These are phyloP conservation scores for Columba guinea DNA, from an alignment of 2,797 vertebrate genomes.

Conservation along the genomic window DNA sequence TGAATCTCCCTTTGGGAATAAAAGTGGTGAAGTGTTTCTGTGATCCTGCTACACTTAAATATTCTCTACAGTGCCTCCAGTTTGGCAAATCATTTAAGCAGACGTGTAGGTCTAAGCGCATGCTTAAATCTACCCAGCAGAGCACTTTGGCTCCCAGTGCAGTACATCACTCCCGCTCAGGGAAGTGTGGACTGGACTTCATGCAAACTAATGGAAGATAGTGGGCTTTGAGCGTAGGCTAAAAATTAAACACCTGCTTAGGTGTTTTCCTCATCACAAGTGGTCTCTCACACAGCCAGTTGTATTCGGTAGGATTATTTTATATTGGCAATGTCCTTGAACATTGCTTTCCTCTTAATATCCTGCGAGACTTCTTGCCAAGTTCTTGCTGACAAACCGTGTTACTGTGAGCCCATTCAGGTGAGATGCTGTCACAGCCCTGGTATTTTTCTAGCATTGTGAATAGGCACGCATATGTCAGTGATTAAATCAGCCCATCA, in stretches of 20 bases:
- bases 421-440: constrained; percentile 51
- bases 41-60: not conserved
- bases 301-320: not conserved
- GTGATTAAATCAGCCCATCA: constrained; percentile 62
- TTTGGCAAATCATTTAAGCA: not conserved
- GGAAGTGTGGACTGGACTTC: not conserved
- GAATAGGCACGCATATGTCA: constrained; percentile 37
- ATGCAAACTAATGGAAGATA: not conserved
- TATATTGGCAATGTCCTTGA: not conserved
- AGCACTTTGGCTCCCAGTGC: not conserved
- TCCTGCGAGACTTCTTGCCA: not conserved
- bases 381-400: not conserved
- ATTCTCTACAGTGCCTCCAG: not conserved
- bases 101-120: rapidly evolving
- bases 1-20: not conserved
- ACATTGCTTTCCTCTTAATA: not conserved
- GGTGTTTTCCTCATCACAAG: not conserved
- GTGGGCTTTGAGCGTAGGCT: not conserved
- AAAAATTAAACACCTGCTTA: not conserved
- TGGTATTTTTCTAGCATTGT: constrained; percentile 25
- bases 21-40: constrained; percentile 7
- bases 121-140: not conserved
- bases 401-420: constrained; percentile 21
- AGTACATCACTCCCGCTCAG: not conserved
- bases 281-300: not conserved